phyloP scores from a whole-genome alignment of 2,797 vertebrate genomes.

The Lagocephalus sceleratus region DNA sequence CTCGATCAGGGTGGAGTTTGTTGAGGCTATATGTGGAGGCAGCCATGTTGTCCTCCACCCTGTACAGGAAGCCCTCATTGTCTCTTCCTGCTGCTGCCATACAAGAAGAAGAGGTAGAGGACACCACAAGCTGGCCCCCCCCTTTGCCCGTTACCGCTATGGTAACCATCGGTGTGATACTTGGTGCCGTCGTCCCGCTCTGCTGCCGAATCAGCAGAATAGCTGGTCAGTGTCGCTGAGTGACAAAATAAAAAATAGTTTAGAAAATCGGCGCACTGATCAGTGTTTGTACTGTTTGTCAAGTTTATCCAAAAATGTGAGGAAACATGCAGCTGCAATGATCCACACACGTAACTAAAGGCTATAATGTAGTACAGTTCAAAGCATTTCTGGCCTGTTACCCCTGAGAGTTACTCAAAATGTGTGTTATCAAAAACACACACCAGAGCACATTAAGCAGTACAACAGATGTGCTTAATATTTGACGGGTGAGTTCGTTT shows the following conservation, averaged over 20 bases:
- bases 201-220: slow-evolving; percentile 89
- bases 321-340: too few species aligned
- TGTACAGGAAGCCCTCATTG: slow-evolving; percentile 86
- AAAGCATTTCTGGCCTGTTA: too few species aligned
- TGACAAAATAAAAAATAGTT: slow-evolving; percentile 40
- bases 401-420: too few species aligned
- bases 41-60: slow-evolving; percentile 87
- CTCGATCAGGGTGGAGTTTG: slow-evolving; percentile 89
- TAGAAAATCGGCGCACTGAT: not conserved
- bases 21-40: slow-evolving; percentile 96
- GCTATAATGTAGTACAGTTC: too few species aligned
- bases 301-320: too few species aligned
- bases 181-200: slow-evolving; percentile 77
- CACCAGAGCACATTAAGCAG: too few species aligned
- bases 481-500: too few species aligned
- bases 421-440: too few species aligned
- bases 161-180: slow-evolving; percentile 80
- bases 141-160: slow-evolving; percentile 85
- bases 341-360: too few species aligned
- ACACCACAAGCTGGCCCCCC: slow-evolving; percentile 73
- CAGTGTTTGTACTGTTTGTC: too few species aligned
- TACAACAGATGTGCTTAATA: too few species aligned
- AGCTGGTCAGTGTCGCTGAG: slow-evolving; percentile 91
- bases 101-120: slow-evolving; percentile 71
- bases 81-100: slow-evolving; percentile 73